A percentile compares a stretch with the other conserved stretches of the same genome.
Evolutionary conservation across 2,797 vertebrate species (phyloP).

Genomic region (Peromyscus eremicus): DNA sequence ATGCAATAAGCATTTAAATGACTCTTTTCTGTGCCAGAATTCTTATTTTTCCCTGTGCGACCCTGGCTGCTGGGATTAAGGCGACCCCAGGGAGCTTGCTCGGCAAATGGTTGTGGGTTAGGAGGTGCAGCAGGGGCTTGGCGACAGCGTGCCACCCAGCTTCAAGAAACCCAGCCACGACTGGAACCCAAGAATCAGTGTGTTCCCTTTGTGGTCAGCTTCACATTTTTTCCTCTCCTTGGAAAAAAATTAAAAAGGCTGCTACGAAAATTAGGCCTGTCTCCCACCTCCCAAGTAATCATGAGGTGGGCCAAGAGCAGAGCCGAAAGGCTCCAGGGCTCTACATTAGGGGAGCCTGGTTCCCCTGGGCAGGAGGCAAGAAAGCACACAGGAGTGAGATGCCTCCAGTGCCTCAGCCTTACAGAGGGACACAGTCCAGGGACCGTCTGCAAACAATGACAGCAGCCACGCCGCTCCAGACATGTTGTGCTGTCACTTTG

Average conservation of each 20-base stretch:
- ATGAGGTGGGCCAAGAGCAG: not conserved
- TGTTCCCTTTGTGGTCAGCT: slow-evolving; percentile 81
- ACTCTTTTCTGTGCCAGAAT: slow-evolving; percentile 78
- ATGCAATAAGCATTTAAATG: slow-evolving; percentile 77
- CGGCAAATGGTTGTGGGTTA: slow-evolving; percentile 80
- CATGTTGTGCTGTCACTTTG: slow-evolving; percentile 62
- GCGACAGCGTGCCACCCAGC: slow-evolving; percentile 82
- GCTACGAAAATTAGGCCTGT: slow-evolving; percentile 64
- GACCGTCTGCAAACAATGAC: not conserved
- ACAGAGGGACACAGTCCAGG: not conserved
- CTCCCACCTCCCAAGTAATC: not conserved
- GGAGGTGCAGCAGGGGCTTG: slow-evolving; percentile 79
- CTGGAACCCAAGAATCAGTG: slow-evolving; percentile 78
- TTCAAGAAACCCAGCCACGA: slow-evolving; percentile 79
- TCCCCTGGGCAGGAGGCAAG: not conserved
- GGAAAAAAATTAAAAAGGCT: slow-evolving; percentile 57
- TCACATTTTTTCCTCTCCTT: slow-evolving; percentile 74
- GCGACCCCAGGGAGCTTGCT: slow-evolving; percentile 78
- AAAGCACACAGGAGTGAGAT: not conserved
- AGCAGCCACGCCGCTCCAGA: not conserved
- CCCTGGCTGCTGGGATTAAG: slow-evolving; percentile 81
- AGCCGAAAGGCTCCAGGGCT: not conserved
- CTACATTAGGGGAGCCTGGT: not conserved
- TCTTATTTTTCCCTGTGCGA: slow-evolving; percentile 72
- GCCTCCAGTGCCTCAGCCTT: not conserved